Conservation (phyloP, 1,140 invertebrate genomes). For the Leptinotarsa defecta region DNA sequence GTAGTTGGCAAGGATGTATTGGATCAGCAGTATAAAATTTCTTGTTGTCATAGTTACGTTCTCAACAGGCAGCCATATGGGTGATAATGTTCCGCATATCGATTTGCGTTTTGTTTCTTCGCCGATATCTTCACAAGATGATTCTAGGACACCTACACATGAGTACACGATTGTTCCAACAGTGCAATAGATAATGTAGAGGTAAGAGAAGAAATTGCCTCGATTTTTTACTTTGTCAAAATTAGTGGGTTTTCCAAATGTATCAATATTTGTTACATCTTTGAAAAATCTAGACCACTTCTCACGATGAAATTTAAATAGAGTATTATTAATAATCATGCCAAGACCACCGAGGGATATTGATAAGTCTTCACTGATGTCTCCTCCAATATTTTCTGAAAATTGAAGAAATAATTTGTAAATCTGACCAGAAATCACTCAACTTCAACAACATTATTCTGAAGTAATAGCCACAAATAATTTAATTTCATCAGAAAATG, state of each 20-base stretch:
- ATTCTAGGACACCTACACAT: background rate
- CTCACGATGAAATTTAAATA: background rate
- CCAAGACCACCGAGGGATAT: constrained; percentile 1
- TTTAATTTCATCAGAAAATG: no score
- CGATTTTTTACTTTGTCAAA: background rate
- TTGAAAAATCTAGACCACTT: constrained; percentile 8
- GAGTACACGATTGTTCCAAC: background rate
- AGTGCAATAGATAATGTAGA: constrained; percentile 10
- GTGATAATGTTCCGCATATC: constrained; percentile 16
- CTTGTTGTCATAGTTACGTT: background rate
- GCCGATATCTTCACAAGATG: background rate
- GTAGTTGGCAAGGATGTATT: background rate
- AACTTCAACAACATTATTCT: no score
- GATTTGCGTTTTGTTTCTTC: background rate
- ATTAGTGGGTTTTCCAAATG: background rate
- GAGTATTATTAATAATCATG: background rate
- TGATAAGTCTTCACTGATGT: constrained; percentile 16
- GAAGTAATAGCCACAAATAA: no score
- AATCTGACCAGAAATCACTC: no score
- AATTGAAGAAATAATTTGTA: background rate
- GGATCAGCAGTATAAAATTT: background rate
- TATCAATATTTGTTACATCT: constrained; percentile 1
- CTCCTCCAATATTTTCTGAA: constrained; percentile 1
- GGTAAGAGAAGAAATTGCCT: background rate
- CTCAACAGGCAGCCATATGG: constrained; percentile 7